Conservation (phyloP, 2,113 vertebrate species). For the Pterophyllum scalare region DNA sequence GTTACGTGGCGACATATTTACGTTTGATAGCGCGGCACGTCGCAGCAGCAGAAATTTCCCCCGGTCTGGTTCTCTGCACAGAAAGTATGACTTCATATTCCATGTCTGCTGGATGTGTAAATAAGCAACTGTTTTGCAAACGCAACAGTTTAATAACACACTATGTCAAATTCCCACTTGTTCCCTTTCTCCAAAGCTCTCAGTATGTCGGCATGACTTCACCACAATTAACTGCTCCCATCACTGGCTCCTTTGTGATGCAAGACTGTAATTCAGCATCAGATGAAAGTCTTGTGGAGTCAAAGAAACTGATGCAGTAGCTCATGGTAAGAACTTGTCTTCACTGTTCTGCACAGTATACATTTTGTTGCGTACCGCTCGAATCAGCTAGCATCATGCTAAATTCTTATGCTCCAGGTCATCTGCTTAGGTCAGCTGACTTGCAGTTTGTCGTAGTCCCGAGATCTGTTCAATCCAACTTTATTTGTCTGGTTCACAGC, state of each 20-base stretch:
- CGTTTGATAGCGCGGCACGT: rapidly evolving
- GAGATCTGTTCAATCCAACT: neutral
- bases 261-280: no score
- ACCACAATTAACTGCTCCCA: no score
- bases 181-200: neutral
- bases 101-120: neutral
- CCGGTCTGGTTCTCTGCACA: neutral
- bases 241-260: no score
- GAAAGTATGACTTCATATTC: neutral
- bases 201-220: no score
- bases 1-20: rapidly evolving
- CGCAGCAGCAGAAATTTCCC: neutral
- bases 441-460: neutral
- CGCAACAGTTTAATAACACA: neutral
- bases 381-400: neutral
- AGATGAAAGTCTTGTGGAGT: no score
- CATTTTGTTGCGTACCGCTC: rapidly evolving
- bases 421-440: neutral
- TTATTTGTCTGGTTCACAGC: neutral
- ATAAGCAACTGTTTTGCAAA: neutral
- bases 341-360: no score
- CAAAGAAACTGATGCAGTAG: neutral
- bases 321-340: rapidly evolving
- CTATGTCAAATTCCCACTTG: neutral
- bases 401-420: neutral